phyloP scores from a whole-genome alignment of 2,113 vertebrate genomes.

The Triplophysa dalaica region DNA sequence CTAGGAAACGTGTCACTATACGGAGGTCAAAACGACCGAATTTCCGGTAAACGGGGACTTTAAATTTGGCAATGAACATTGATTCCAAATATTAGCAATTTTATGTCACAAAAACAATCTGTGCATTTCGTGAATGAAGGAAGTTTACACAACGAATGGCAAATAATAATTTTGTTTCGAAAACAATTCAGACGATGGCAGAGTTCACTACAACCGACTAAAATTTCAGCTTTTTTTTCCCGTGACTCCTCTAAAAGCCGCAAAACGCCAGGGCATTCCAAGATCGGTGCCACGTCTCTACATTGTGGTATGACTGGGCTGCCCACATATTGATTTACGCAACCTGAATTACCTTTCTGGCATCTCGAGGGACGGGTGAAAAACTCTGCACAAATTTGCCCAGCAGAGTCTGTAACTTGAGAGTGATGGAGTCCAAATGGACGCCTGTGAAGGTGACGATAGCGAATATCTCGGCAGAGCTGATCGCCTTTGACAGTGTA shows the following conservation, averaged over 20 bases:
- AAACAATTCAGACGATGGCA: background rate
- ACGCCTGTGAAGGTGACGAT: slow-evolving; percentile 47
- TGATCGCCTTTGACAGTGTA: slow-evolving; percentile 66
- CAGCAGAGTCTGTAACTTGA: slow-evolving; percentile 45
- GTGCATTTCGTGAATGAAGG: no score
- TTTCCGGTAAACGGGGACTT: no score
- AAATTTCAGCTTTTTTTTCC: slow-evolving; percentile 16
- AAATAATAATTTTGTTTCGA: background rate
- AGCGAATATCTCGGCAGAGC: slow-evolving; percentile 60
- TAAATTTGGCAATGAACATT: no score
- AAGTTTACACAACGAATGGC: background rate
- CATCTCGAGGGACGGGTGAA: slow-evolving; percentile 37
- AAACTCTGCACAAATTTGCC: slow-evolving; percentile 47
- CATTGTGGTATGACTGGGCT: slow-evolving; percentile 44
- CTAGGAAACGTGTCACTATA: no score
- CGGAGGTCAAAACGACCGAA: no score
- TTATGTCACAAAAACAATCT: no score
- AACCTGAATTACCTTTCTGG: slow-evolving; percentile 53
- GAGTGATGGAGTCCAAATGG: slow-evolving; percentile 43
- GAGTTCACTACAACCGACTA: background rate
- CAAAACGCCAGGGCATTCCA: slow-evolving; percentile 33
- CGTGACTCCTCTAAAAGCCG: slow-evolving; percentile 19
- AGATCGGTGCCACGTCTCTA: slow-evolving; percentile 40
- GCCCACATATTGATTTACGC: slow-evolving; percentile 51
- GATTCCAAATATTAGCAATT: no score